Conservation (phyloP, 1,140 invertebrate genomes). For the Stenopsyche tienmushanensis region DNA sequence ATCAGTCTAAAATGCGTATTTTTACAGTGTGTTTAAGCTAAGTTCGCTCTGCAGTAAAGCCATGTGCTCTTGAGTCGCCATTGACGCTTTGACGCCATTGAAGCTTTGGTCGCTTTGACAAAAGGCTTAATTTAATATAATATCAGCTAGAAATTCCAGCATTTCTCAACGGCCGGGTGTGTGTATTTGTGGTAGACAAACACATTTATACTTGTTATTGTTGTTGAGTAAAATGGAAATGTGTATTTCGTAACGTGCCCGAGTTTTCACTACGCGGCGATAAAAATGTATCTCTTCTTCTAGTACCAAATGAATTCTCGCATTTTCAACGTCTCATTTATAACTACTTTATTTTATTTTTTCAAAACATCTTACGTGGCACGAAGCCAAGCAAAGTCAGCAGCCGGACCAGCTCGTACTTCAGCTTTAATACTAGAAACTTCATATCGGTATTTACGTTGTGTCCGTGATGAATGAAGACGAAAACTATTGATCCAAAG, state of each 20-base stretch:
- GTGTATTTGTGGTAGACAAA: neutral
- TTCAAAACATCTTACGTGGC: constrained; percentile 29
- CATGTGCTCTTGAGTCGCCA: no score
- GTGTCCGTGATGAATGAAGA: neutral
- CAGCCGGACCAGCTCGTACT: neutral
- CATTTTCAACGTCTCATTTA: constrained; percentile 38
- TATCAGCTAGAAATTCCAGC: no score
- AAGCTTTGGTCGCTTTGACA: no score
- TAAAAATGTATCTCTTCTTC: neutral
- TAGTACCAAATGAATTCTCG: constrained; percentile 18
- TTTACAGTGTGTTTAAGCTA: no score
- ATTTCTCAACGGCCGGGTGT: neutral
- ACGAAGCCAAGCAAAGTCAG: constrained; percentile 10
- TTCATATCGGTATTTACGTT: neutral
- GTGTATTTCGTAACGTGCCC: neutral
- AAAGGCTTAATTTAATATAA: no score
- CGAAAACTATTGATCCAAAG: no score
- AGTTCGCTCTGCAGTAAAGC: no score
- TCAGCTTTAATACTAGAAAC: neutral
- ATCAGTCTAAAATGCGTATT: no score
- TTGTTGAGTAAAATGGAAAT: neutral
- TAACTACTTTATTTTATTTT: constrained; percentile 41
- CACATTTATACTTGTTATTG: no score
- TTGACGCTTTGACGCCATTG: no score
- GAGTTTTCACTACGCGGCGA: neutral